A percentile compares a stretch with the other conserved stretches of the same genome.
phyloP scores from a whole-genome alignment of 2,888 invertebrate species.

The Eupithecia inturbata region DNA sequence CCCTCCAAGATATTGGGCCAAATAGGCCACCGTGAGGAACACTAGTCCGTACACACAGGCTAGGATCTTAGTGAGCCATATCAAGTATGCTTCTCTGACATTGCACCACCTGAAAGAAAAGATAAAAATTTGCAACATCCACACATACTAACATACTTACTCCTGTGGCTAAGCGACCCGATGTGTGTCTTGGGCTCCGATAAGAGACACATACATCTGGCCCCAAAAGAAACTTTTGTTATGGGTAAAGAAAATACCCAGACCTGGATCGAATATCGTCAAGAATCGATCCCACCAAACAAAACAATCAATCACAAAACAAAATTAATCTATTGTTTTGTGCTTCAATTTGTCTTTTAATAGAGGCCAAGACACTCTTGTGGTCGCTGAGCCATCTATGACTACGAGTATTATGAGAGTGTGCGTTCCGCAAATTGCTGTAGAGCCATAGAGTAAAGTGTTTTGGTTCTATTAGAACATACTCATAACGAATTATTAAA shows the following conservation, averaged over 20 bases:
- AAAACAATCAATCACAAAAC: not conserved
- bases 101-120: constrained; percentile 63
- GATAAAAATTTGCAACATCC: not conserved
- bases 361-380: no score
- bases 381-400: no score
- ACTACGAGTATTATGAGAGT: no score
- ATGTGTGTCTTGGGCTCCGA: no score
- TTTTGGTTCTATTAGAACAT: no score
- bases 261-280: not conserved
- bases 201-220: not conserved
- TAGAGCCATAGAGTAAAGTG: no score
- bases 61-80: constrained; percentile 86
- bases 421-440: no score
- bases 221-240: not conserved
- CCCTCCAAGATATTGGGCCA: constrained; percentile 92
- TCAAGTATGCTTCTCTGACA: constrained; percentile 63
- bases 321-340: not conserved
- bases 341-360: no score
- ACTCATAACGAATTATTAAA: no score
- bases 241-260: not conserved
- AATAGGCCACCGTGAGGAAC: constrained; percentile 91
- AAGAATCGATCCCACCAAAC: not conserved
- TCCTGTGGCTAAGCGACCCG: no score
- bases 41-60: constrained; percentile 89
- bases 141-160: not conserved